A percentile compares a stretch with the other conserved stretches of the same genome.
Conservation (phyloP, 2,113 vertebrate genomes). For the Martes martes region DNA sequence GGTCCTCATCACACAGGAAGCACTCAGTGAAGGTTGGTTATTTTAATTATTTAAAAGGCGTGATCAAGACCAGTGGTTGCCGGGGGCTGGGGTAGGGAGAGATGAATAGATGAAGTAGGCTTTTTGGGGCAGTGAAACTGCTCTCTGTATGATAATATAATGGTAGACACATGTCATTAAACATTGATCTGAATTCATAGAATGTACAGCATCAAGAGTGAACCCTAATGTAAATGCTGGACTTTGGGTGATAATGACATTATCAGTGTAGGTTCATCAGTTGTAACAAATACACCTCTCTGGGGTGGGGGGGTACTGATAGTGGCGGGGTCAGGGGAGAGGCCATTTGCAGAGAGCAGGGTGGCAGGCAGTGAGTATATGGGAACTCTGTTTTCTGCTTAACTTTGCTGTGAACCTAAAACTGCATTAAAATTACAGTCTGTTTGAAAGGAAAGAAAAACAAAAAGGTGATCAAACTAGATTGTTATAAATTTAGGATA, state of each 20-base stretch:
- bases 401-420: neutral
- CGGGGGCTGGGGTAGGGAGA: neutral
- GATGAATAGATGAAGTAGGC: neutral
- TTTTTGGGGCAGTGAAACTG: neutral
- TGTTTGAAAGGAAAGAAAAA: conserved; percentile 15
- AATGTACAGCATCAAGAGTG: neutral
- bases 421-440: conserved; percentile 16
- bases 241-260: neutral
- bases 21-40: neutral
- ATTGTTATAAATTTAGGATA: conserved; percentile 9
- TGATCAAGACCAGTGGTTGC: conserved; percentile 9
- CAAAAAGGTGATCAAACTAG: conserved; percentile 16
- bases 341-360: neutral
- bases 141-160: neutral
- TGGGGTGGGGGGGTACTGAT: neutral
- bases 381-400: neutral
- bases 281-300: neutral
- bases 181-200: neutral
- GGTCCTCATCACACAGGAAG: neutral
- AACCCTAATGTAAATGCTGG: neutral
- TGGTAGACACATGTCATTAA: neutral
- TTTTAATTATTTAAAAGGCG: neutral
- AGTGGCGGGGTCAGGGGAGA: neutral
- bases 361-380: neutral
- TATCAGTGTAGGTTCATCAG: neutral